These are phyloP conservation scores for Prunella strophiata DNA, from an alignment of 2,797 vertebrate species.

Conservation along the genomic window DNA sequence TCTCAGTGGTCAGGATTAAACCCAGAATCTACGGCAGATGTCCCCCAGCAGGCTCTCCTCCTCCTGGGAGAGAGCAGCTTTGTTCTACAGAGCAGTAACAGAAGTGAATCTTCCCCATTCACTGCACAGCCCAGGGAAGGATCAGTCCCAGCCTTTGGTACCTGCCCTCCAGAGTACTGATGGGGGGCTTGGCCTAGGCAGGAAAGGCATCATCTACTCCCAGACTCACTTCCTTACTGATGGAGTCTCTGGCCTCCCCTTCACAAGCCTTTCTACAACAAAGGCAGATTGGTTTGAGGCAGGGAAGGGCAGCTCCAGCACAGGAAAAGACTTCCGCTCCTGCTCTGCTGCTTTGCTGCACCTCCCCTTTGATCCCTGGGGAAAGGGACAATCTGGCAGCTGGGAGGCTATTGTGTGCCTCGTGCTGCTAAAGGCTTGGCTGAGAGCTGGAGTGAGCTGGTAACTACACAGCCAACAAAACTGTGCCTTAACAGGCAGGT, in stretches of 20 bases:
- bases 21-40: not conserved
- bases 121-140: not conserved
- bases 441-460: not conserved
- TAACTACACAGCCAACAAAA: not conserved
- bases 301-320: constrained; percentile 49
- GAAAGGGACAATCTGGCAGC: constrained; percentile 56
- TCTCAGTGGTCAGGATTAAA: not conserved
- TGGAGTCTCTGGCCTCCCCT: not conserved
- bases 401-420: constrained; percentile 48
- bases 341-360: not conserved
- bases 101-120: not conserved
- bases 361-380: constrained; percentile 49
- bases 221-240: not conserved
- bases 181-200: not conserved
- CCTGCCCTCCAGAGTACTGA: not conserved
- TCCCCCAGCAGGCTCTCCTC: not conserved
- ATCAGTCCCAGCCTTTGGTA: not conserved
- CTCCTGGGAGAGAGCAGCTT: not conserved
- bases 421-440: not conserved
- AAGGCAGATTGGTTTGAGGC: not conserved
- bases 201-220: not conserved
- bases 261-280: not conserved
- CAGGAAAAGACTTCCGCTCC: constrained; percentile 54
- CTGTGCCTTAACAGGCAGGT: not conserved
- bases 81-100: fast-evolving